A percentile compares a stretch with the other conserved stretches of the same genome.
These are phyloP conservation scores for Shinisaurus crocodilurus DNA, from an alignment of 2,113 vertebrate species.

Conservation along the genomic window DNA sequence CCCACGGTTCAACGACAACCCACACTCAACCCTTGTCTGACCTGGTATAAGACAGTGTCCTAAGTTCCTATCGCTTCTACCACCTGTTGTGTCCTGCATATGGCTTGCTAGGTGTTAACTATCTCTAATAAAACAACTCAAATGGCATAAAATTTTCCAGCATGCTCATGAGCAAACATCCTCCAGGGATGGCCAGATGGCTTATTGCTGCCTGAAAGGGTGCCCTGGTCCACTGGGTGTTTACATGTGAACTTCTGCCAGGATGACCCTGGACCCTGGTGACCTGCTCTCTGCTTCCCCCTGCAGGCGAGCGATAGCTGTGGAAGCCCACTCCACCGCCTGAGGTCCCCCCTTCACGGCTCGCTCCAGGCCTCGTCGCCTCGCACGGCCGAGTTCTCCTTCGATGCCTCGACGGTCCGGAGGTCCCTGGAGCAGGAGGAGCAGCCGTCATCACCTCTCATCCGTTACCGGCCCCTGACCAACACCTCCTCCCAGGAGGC, in stretches of 20 bases:
- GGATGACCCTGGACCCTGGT: background rate
- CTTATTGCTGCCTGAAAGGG: background rate
- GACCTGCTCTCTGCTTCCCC: background rate
- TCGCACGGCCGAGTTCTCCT: constrained; percentile 78
- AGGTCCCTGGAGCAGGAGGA: constrained; percentile 77
- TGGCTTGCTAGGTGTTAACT: background rate
- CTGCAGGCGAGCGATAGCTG: constrained; percentile 74
- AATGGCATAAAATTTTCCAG: background rate
- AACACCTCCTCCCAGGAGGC: constrained; percentile 86
- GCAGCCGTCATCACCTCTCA: constrained; percentile 71
- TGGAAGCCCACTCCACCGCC: constrained; percentile 75
- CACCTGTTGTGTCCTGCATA: background rate
- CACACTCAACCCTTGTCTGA: too few species aligned
- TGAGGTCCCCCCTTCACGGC: constrained; percentile 80
- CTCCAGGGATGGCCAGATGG: background rate
- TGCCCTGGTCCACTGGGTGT: background rate
- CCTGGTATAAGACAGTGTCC: background rate
- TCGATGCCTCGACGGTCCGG: constrained; percentile 76
- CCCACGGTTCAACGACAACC: too few species aligned
- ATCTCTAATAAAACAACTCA: background rate
- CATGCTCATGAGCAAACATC: background rate
- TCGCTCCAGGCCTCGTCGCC: constrained; percentile 72
- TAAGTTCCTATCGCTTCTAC: background rate
- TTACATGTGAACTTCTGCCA: background rate
- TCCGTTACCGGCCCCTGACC: constrained; percentile 85